Percentiles rank a stretch among this genome's conserved stretches.
Evolutionary conservation across 2,113 vertebrate species (phyloP).

Genomic region (Brachyhypopomus occidentalis): DNA sequence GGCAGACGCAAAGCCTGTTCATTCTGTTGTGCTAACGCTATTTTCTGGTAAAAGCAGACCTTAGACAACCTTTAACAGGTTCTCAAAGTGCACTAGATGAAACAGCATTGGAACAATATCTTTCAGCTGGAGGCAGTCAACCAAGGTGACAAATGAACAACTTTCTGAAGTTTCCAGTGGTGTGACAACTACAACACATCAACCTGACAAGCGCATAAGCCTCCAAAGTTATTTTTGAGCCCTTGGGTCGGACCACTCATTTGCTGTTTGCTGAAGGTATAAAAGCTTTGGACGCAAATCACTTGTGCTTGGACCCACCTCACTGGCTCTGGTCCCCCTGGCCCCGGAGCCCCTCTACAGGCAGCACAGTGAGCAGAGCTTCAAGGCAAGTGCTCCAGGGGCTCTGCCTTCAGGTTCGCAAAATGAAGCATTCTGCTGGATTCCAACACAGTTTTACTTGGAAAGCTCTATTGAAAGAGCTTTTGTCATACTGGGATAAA

Average conservation of each 20-base stretch:
- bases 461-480: conserved; percentile 29
- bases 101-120: conserved; percentile 4
- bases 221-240: background rate
- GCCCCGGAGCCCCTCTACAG: background rate
- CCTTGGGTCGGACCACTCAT: background rate
- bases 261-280: background rate
- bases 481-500: conserved; percentile 41
- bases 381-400: conserved; percentile 37
- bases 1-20: conserved; percentile 19
- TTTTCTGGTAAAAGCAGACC: background rate
- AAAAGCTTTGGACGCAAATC: conserved; percentile 1
- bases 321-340: too few relatives aligned
- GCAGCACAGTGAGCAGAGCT: conserved; percentile 25
- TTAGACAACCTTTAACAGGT: background rate
- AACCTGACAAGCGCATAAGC: conserved; percentile 17
- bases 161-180: conserved; percentile 24
- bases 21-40: background rate
- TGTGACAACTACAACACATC: conserved; percentile 24
- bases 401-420: conserved; percentile 23
- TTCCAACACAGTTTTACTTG: conserved; percentile 40
- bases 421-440: conserved; percentile 41
- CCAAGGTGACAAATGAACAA: conserved; percentile 16
- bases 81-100: background rate
- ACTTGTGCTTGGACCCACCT: background rate
- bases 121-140: conserved; percentile 6